Conservation (phyloP, 2,888 invertebrate species). For the Yponomeuta evonymella region DNA sequence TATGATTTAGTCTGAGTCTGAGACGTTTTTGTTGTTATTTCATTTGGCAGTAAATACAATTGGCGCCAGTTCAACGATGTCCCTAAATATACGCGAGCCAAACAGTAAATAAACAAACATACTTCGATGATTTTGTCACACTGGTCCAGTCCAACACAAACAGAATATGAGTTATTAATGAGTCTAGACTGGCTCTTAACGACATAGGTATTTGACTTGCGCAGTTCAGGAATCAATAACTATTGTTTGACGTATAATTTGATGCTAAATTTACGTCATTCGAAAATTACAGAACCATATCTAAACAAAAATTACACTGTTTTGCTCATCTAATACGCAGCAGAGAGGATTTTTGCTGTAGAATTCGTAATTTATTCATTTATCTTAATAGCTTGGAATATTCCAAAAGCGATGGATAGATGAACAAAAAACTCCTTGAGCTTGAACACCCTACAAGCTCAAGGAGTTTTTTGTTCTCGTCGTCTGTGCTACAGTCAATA, state of each 20-base stretch:
- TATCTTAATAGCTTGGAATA: too few relatives aligned
- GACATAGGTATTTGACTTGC: neutral
- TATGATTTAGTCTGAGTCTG: slow-evolving; percentile 49
- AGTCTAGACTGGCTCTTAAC: neutral
- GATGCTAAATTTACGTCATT: neutral
- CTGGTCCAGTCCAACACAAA: neutral
- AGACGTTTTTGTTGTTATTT: slow-evolving; percentile 40
- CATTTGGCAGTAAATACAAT: slow-evolving; percentile 64
- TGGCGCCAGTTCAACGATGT: slow-evolving; percentile 62
- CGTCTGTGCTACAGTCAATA: slow-evolving; percentile 31
- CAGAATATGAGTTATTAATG: neutral
- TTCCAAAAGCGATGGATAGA: neutral
- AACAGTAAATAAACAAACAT: slow-evolving; percentile 36
- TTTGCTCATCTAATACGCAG: neutral
- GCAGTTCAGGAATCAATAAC: neutral
- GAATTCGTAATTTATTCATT: neutral
- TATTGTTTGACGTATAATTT: neutral
- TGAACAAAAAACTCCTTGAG: too few relatives aligned
- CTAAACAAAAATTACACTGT: neutral
- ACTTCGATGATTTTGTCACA: neutral
- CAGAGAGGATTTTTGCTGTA: neutral
- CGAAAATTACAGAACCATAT: neutral
- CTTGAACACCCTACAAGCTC: slow-evolving; percentile 5
- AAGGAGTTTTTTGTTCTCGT: slow-evolving; percentile 22
- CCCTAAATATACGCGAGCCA: slow-evolving; percentile 44